Evolutionary conservation across 2,113 vertebrate genomes (phyloP).

Genomic region (Triplophysa dalaica): DNA sequence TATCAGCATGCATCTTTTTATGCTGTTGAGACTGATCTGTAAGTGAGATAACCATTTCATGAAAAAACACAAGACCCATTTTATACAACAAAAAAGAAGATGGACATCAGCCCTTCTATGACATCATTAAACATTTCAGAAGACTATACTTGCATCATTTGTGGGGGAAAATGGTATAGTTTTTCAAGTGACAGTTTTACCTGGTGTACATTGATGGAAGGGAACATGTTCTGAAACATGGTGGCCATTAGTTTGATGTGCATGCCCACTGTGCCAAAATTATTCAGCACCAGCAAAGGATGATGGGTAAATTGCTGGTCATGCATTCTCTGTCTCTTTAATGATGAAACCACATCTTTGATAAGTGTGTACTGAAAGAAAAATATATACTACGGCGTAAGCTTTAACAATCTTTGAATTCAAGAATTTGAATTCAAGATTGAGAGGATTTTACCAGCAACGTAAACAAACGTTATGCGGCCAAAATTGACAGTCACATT

Average conservation of each 20-base stretch:
- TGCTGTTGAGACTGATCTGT: conserved; percentile 86
- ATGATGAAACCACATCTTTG: conserved; percentile 85
- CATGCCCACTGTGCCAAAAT: conserved; percentile 85
- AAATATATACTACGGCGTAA: too few species aligned
- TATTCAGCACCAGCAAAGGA: conserved; percentile 88
- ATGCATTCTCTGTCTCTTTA: conserved; percentile 90
- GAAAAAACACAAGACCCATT: background rate
- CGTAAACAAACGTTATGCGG: too few species aligned
- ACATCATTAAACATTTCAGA: conserved; percentile 70
- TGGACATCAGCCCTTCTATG: conserved; percentile 47
- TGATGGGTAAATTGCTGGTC: conserved; percentile 89
- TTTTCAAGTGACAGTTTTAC: conserved; percentile 63
- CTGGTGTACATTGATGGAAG: conserved; percentile 90
- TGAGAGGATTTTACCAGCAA: too few species aligned
- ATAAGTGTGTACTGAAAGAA: conserved; percentile 80
- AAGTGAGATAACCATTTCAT: background rate
- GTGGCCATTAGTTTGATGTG: conserved; percentile 90
- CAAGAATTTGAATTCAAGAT: too few species aligned
- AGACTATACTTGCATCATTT: conserved; percentile 76
- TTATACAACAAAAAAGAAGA: background rate
- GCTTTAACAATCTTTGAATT: too few species aligned
- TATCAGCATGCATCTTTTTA: conserved; percentile 87
- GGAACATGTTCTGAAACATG: conserved; percentile 95
- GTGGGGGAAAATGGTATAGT: background rate
- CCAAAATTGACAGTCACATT: too few species aligned